Evolutionary conservation across 30 jellyfish, hydroid and myxozoan genomes (phyloP).

Genomic region (Cassiopea xamachana): DNA sequence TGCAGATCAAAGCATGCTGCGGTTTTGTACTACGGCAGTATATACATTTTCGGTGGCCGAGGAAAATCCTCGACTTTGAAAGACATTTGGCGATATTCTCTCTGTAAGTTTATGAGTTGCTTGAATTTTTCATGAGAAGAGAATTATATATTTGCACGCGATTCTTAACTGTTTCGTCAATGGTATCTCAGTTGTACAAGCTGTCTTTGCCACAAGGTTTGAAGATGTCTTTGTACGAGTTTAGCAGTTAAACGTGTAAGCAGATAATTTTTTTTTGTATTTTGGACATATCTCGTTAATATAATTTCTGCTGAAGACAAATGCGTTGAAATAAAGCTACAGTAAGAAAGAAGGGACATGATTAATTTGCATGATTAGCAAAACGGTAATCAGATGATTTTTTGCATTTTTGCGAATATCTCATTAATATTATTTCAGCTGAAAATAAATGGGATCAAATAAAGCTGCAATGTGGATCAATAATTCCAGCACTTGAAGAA

Average conservation of each 20-base stretch:
- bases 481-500: constrained; percentile 49
- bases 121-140: too few relatives aligned
- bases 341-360: too few relatives aligned
- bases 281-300: background rate
- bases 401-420: background rate
- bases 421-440: constrained; percentile 32
- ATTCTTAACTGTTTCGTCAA: too few relatives aligned
- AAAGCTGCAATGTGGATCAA: constrained; percentile 27
- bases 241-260: too few relatives aligned
- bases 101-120: constrained; percentile 22
- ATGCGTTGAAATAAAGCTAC: constrained; percentile 31
- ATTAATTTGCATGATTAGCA: too few relatives aligned
- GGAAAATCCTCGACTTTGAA: constrained; percentile 57
- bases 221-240: too few relatives aligned
- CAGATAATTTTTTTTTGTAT: too few relatives aligned
- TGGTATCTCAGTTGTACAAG: too few relatives aligned
- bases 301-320: constrained; percentile 40
- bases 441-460: constrained; percentile 56
- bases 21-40: constrained; percentile 57
- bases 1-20: constrained; percentile 73
- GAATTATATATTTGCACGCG: too few relatives aligned
- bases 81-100: constrained; percentile 67
- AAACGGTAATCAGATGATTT: too few relatives aligned
- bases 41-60: constrained; percentile 65
- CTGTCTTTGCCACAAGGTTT: too few relatives aligned